These are phyloP conservation scores for Cryptocheilus praepositus DNA, from an alignment of 2,888 invertebrate genomes.

Conservation along the genomic window DNA sequence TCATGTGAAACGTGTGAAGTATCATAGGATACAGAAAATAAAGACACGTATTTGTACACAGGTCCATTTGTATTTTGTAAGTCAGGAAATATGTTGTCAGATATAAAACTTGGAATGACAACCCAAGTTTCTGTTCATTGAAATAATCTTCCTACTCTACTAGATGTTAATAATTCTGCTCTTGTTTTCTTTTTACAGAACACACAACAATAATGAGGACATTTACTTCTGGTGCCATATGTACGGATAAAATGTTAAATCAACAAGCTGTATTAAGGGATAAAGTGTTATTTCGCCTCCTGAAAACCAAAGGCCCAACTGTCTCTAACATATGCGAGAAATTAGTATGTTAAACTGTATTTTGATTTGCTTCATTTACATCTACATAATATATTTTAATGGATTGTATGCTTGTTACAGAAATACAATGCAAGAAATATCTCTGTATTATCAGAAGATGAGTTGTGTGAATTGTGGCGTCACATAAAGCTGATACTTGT, in stretches of 20 bases:
- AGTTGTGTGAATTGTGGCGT: conserved; percentile 46
- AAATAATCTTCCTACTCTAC: too few species aligned
- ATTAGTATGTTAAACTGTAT: conserved; percentile 37
- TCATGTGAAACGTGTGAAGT: too few species aligned
- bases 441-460: conserved; percentile 33
- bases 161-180: too few species aligned
- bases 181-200: background rate
- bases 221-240: too few species aligned
- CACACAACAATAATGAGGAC: background rate
- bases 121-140: too few species aligned
- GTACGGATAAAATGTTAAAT: conserved; percentile 24
- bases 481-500: conserved; percentile 33
- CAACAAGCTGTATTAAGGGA: conserved; percentile 14
- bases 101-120: too few species aligned
- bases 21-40: too few species aligned
- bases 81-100: too few species aligned
- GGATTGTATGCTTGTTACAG: conserved; percentile 19
- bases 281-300: conserved; percentile 36
- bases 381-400: background rate
- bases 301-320: conserved; percentile 29
- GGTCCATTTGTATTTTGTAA: too few species aligned
- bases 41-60: too few species aligned
- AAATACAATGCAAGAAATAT: conserved; percentile 36
- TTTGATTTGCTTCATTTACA: background rate
- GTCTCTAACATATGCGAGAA: conserved; percentile 38